Percentiles rank a stretch among this genome's conserved stretches.
Evolutionary conservation across 2,797 vertebrate species (phyloP).

Genomic region (Pipistrellus nathusii): DNA sequence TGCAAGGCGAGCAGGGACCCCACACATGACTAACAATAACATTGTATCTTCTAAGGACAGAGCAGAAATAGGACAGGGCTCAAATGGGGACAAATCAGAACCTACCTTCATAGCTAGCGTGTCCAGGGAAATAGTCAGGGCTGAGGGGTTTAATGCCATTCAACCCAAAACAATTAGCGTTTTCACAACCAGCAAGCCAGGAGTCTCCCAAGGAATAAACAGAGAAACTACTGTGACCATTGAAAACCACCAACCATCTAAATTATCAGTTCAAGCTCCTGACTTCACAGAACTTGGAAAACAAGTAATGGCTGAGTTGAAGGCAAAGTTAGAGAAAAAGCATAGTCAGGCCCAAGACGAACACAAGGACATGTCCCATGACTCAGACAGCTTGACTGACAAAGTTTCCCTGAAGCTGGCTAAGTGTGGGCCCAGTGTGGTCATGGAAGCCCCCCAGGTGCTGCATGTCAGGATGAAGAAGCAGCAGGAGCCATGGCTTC

Average conservation of each 20-base stretch:
- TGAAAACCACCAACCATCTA: no score
- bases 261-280: neutral
- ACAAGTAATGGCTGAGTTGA: neutral
- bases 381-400: neutral
- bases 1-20: neutral
- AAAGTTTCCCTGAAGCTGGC: neutral
- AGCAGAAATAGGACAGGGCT: rapidly evolving
- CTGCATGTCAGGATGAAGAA: neutral
- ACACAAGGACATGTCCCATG: rapidly evolving
- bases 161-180: neutral
- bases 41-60: neutral
- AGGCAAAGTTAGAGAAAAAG: no score
- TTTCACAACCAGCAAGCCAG: neutral
- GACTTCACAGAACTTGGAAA: no score
- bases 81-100: neutral
- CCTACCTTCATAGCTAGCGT: rapidly evolving
- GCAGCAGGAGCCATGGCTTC: neutral
- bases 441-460: neutral
- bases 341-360: neutral
- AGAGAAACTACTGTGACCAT: neutral
- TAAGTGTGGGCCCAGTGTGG: neutral
- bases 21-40: rapidly evolving
- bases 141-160: neutral
- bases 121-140: neutral
- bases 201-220: neutral